Conservation (phyloP, 2,888 invertebrate species). For the Gibbula magus region DNA sequence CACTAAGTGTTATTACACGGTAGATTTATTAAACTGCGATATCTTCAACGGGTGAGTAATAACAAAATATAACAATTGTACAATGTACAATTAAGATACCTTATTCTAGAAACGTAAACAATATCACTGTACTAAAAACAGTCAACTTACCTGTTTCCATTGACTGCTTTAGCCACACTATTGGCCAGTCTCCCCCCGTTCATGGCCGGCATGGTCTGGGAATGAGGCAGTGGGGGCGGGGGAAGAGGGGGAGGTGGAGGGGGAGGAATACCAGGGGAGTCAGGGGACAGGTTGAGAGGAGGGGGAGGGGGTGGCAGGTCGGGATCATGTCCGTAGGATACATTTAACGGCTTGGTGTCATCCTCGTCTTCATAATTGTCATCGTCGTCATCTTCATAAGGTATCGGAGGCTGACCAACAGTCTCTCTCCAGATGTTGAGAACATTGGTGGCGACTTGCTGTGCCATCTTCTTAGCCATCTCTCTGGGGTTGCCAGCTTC, state of each 20-base stretch:
- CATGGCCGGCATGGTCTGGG: constrained; percentile 20
- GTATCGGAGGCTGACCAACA: constrained; percentile 30
- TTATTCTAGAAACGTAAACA: too few relatives aligned
- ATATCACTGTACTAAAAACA: not conserved
- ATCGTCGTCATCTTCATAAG: constrained; percentile 32
- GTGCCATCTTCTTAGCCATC: constrained; percentile 40
- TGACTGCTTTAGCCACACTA: not conserved
- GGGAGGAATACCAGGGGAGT: constrained; percentile 17
- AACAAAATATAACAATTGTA: too few relatives aligned
- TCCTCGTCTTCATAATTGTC: constrained; percentile 40
- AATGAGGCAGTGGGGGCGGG: constrained; percentile 25
- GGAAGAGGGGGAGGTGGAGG: constrained; percentile 37
- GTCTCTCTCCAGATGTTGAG: constrained; percentile 43
- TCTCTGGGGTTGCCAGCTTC: constrained; percentile 41
- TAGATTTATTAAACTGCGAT: too few relatives aligned
- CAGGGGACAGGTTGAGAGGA: not conserved
- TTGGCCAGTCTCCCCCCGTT: not conserved
- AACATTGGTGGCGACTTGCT: constrained; percentile 41
- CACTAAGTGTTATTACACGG: too few relatives aligned
- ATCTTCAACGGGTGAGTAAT: too few relatives aligned
- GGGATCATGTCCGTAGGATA: constrained; percentile 1
- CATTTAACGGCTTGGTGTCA: constrained; percentile 26
- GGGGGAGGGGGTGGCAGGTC: constrained; percentile 18
- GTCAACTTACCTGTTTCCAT: not conserved
- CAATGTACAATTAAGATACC: too few relatives aligned